Percentiles rank a stretch among this genome's conserved stretches.
These are phyloP conservation scores for Syngnathus rostellatus DNA, from an alignment of 2,797 vertebrate species.

Conservation along the genomic window DNA sequence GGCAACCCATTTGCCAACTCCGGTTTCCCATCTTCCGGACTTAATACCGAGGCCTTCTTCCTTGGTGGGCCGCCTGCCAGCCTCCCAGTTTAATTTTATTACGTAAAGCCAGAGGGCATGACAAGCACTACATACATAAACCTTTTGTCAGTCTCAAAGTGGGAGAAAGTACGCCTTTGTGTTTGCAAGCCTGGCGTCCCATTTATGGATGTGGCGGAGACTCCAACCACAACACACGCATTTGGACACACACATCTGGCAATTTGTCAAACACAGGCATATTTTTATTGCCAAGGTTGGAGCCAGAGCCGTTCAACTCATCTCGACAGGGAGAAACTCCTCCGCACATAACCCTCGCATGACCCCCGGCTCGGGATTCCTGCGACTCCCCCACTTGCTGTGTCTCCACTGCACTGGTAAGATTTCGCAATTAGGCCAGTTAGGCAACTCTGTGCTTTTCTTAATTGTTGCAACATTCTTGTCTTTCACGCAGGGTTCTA, in stretches of 20 bases:
- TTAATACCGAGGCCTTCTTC: slow-evolving; percentile 41
- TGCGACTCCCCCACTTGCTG: slow-evolving; percentile 25
- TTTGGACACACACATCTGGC: slow-evolving; percentile 7
- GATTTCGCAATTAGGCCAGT: not conserved
- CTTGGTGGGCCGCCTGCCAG: slow-evolving; percentile 52
- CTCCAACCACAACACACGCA: not conserved
- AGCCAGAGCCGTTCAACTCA: slow-evolving; percentile 11
- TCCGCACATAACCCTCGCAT: slow-evolving; percentile 26
- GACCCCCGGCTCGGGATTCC: slow-evolving; percentile 32
- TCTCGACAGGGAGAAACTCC: slow-evolving; percentile 29
- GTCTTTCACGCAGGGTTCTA: not conserved
- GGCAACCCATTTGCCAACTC: not conserved
- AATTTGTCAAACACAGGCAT: slow-evolving; percentile 10
- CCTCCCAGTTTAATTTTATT: slow-evolving; percentile 58
- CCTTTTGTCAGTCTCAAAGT: slow-evolving; percentile 33
- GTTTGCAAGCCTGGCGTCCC: slow-evolving; percentile 11
- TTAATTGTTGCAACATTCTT: not conserved
- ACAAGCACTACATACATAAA: slow-evolving; percentile 33
- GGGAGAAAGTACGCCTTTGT: slow-evolving; percentile 41
- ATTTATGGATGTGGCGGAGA: slow-evolving; percentile 3
- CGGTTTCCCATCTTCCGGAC: not conserved
- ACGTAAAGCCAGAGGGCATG: slow-evolving; percentile 42
- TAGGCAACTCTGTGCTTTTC: too few species aligned
- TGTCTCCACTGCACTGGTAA: slow-evolving; percentile 6
- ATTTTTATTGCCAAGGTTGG: slow-evolving; percentile 12